These are phyloP conservation scores for Tetragonula clypearis DNA, from an alignment of 1,140 invertebrate genomes.

Conservation along the genomic window DNA sequence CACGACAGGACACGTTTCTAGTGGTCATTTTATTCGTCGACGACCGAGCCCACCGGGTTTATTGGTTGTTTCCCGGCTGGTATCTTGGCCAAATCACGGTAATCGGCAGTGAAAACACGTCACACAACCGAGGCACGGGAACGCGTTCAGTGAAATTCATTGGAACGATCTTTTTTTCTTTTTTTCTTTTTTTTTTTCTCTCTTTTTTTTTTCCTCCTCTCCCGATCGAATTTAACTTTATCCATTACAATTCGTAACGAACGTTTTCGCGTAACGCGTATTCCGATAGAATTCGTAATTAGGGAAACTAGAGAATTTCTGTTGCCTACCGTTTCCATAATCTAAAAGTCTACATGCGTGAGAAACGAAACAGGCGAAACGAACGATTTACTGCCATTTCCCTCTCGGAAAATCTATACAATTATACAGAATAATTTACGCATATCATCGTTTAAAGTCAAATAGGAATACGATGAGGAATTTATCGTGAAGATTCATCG, in stretches of 20 bases:
- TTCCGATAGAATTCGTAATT: background rate
- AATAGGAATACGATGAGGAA: background rate
- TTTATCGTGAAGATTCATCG: background rate
- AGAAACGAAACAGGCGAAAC: background rate
- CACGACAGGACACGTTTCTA: constrained; percentile 34
- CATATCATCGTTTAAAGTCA: background rate
- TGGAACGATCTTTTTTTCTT: background rate
- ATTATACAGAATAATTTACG: constrained; percentile 36
- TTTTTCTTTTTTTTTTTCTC: background rate
- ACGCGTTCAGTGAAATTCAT: constrained; percentile 4
- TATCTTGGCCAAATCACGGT: constrained; percentile 31
- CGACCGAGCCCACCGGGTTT: constrained; percentile 22
- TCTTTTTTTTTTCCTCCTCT: background rate
- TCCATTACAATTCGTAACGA: background rate
- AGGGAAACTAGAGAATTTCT: background rate
- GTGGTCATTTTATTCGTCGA: constrained; percentile 37
- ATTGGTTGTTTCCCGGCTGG: constrained; percentile 29
- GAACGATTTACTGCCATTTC: background rate
- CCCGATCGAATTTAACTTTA: background rate
- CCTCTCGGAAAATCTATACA: background rate
- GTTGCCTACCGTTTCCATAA: background rate
- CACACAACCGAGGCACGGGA: background rate
- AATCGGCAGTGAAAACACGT: constrained; percentile 22
- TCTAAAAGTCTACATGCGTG: background rate
- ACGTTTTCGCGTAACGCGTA: background rate